Evolutionary conservation across 2,113 vertebrate species (phyloP).

Genomic region (Sterrhoptilus dennistouni): DNA sequence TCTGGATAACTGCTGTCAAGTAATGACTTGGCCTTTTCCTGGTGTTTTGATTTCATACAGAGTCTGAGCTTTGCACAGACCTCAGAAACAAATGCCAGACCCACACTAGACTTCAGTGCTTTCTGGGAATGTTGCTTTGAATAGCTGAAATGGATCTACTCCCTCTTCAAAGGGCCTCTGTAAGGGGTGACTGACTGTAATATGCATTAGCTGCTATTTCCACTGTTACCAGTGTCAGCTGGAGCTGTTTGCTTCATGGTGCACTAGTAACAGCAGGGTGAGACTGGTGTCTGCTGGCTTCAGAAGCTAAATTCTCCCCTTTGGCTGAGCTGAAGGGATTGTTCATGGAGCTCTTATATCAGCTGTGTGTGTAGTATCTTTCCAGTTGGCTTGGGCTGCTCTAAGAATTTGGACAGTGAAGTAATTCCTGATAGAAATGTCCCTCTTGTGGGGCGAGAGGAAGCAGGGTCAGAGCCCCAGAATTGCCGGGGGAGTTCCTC

Average conservation of each 20-base stretch:
- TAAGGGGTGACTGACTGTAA: not conserved
- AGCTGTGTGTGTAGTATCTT: not conserved
- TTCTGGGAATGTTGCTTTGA: conserved; percentile 24
- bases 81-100: not conserved
- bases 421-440: not conserved
- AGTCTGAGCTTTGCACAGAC: not conserved
- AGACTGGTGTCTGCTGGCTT: not conserved
- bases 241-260: not conserved
- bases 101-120: not conserved
- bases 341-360: not conserved
- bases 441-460: not conserved
- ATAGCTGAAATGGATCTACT: not conserved
- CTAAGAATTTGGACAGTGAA: not conserved
- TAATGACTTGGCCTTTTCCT: not conserved
- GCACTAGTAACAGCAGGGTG: not conserved
- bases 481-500: not conserved
- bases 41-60: not conserved
- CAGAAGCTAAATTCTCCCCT: not conserved
- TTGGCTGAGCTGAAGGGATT: not conserved
- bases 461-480: not conserved
- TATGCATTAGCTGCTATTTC: not conserved
- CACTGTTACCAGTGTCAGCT: not conserved
- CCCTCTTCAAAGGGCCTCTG: not conserved
- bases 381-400: not conserved
- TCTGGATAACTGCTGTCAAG: not conserved